phyloP scores from a whole-genome alignment of 1,140 invertebrate genomes.

The Tetraneura akinire region DNA sequence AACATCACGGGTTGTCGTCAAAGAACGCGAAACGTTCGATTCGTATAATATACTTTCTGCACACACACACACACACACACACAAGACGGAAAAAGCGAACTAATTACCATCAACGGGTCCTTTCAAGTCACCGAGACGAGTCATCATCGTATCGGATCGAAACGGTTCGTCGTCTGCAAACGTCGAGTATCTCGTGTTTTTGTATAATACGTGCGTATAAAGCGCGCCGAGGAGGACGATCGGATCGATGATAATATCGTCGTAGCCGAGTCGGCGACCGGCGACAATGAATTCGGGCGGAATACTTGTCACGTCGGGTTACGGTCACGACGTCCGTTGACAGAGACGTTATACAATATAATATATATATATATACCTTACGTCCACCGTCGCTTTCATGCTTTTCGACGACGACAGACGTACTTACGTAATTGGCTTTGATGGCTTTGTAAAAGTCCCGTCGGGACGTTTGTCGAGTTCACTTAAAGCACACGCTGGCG shows the following conservation, averaged over 20 bases:
- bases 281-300: slow-evolving; percentile 32
- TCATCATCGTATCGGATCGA: not conserved
- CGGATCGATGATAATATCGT: not conserved
- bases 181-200: too few relatives aligned
- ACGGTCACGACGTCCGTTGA: not conserved
- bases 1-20: not conserved
- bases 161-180: not conserved
- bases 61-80: not conserved
- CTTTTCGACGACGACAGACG: slow-evolving; percentile 7
- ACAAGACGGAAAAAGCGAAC: not conserved
- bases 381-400: not conserved
- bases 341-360: too few relatives aligned
- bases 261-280: not conserved
- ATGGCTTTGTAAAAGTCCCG: slow-evolving; percentile 34
- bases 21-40: not conserved
- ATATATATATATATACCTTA: too few relatives aligned
- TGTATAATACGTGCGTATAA: not conserved
- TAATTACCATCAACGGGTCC: not conserved
- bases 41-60: not conserved
- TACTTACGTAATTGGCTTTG: slow-evolving; percentile 47
- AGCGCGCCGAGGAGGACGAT: not conserved
- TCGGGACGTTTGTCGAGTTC: not conserved
- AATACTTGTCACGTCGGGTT: slow-evolving; percentile 36
- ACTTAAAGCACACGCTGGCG: not conserved
- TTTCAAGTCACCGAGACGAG: not conserved